phyloP scores from a whole-genome alignment of 2,888 invertebrate species.

The Drosophila kuntzei region DNA sequence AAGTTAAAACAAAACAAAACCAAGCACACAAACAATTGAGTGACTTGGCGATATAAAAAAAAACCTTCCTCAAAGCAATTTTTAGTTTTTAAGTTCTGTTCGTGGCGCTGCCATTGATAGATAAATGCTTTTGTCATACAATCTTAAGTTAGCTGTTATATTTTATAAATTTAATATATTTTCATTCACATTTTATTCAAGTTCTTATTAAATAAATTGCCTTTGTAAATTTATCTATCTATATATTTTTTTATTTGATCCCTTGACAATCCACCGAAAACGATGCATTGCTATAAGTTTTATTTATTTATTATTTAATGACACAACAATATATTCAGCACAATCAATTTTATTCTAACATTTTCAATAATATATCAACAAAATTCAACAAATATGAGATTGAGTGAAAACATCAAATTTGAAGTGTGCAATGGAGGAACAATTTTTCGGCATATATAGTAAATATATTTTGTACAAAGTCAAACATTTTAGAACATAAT shows the following conservation, averaged over 20 bases:
- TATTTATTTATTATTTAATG: conserved; percentile 11
- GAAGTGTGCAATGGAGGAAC: conserved; percentile 71
- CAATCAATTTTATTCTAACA: conserved; percentile 26
- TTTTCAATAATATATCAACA: conserved; percentile 27
- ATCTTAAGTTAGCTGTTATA: conserved; percentile 76
- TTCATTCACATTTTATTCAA: conserved; percentile 48
- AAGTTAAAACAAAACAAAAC: conserved; percentile 12
- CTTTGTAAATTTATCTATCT: conserved; percentile 61
- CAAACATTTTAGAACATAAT: conserved; percentile 76
- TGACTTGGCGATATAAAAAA: conserved; percentile 18
- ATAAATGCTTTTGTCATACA: conserved; percentile 77
- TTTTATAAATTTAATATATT: conserved; percentile 52
- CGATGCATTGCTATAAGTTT: conserved; percentile 10
- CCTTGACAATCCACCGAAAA: conserved; percentile 75
- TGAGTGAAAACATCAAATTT: conserved; percentile 69
- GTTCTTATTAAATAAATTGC: conserved; percentile 68
- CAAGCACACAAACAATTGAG: conserved; percentile 35
- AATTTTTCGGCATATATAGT: conserved; percentile 77
- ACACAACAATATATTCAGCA: conserved; percentile 20
- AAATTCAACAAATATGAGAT: conserved; percentile 43
- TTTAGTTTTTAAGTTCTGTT: conserved; percentile 69
- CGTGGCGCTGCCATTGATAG: conserved; percentile 66
- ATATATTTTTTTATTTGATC: conserved; percentile 30
- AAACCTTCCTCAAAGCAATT: conserved; percentile 60
- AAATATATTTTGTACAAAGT: conserved; percentile 79